Conservation (phyloP, 2,113 vertebrate genomes). For the Thinocorus orbignyianus region DNA sequence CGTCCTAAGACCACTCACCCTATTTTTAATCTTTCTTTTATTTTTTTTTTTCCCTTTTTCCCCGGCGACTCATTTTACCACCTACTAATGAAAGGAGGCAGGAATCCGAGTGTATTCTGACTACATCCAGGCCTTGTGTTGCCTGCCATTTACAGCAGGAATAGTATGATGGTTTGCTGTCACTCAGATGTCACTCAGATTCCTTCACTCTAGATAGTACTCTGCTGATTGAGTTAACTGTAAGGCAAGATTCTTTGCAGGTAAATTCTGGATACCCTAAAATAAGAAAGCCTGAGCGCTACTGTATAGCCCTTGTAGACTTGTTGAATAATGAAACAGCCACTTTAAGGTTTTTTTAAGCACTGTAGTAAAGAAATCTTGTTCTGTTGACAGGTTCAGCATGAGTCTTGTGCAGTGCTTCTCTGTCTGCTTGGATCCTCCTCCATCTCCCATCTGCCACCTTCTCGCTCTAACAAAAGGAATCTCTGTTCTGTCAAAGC, state of each 20-base stretch:
- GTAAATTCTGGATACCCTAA: not conserved
- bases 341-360: conserved; percentile 3
- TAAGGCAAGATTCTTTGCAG: not conserved
- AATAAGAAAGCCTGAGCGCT: not conserved
- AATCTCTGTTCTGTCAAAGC: conserved; percentile 56
- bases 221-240: not conserved
- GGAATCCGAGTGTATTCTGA: not conserved
- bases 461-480: conserved; percentile 33
- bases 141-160: conserved; percentile 3
- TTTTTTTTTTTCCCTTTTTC: not conserved
- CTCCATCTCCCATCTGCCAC: conserved; percentile 61
- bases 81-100: not conserved
- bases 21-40: not conserved
- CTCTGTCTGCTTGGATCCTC: conserved; percentile 44
- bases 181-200: not conserved
- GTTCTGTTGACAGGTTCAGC: conserved; percentile 55
- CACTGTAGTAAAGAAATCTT: conserved; percentile 66
- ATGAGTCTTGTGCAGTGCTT: conserved; percentile 35
- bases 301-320: not conserved
- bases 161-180: not conserved
- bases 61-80: not conserved
- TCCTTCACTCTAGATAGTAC: not conserved
- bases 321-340: conserved; percentile 1
- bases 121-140: not conserved
- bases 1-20: not conserved